Evolutionary conservation across 2,797 vertebrate genomes (phyloP), one percentile per base, ranked within the genome.

Genomic region (Amblyopsis hoosieri): DNA sequence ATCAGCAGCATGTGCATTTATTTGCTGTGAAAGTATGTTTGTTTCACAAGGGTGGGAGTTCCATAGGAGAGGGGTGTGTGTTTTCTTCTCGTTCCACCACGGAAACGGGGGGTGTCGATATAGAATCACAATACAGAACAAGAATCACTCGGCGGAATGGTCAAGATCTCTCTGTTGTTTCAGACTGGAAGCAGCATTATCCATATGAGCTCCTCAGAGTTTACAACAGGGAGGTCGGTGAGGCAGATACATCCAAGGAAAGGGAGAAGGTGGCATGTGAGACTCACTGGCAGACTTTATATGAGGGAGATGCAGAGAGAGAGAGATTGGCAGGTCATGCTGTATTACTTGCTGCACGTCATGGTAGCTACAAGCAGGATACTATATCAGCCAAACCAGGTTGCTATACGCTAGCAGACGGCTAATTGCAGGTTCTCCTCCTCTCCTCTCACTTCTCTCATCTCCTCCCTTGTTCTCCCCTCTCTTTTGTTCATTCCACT

Each of bases 381-480:
- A 15, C 47, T 12, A 4, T 48, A 12, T 48, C 47, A 12, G 11
- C 47, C n/a, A 12, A 12, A 3, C 47, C 23, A 29, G 23, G 23
- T 29, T 29, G 23, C 23, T 29, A 4, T 29, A 29, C 23, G 23
- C 23, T 48, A 4, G 9, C n/a, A 4, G 12, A 4, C 47, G 11
- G 12, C 47, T 48, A 12, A 12, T n/a, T 37, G 8, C 7, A 37
- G 5, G 33, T 48, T 48, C 47, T 48, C n/a, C 12, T 48, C 47
- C 12, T 11, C 47, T 64, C 23, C 52, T 71, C 61, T 70, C 68
- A 76, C 66, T 60, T 60, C 48, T 76, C 62, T 29, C 62, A 67
- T 66, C 12, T n/a, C n/a, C 19, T 74, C 80, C 76, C 78, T 69
- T 63, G 73, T 76, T 71, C 83, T 72, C 79, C 74, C 70, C 71